These are phyloP conservation scores for Mesochorus sp. DNA, from an alignment of 2,888 invertebrate species.

Conservation along the genomic window DNA sequence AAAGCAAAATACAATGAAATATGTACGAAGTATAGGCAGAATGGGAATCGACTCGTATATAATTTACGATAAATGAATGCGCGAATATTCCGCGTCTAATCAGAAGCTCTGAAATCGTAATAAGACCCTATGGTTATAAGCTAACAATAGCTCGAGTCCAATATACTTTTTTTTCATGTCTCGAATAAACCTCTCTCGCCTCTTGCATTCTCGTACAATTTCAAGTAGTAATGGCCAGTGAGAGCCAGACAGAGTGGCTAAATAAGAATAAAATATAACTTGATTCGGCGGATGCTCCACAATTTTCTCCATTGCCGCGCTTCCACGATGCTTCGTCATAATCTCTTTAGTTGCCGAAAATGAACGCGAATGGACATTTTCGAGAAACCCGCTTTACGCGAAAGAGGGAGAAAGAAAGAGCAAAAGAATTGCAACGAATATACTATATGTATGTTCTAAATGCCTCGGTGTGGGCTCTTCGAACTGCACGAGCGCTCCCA, in stretches of 20 bases:
- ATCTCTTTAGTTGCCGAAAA: background rate
- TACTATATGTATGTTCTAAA: too few species aligned
- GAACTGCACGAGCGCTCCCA: conserved; percentile 44
- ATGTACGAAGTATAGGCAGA: background rate
- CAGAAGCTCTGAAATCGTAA: conserved; percentile 30
- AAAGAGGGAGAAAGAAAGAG: conserved; percentile 14
- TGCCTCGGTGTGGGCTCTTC: conserved; percentile 49
- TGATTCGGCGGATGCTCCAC: background rate
- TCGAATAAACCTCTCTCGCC: too few species aligned
- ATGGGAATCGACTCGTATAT: background rate
- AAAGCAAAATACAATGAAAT: conserved; percentile 1
- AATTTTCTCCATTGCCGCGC: conserved; percentile 3
- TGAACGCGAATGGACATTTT: background rate
- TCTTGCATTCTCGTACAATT: background rate
- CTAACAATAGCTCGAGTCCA: conserved; percentile 33
- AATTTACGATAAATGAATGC: conserved; percentile 9
- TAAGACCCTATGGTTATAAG: conserved; percentile 9
- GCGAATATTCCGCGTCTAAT: conserved; percentile 33
- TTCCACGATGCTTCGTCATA: background rate
- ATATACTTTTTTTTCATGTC: too few species aligned
- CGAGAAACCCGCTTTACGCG: background rate
- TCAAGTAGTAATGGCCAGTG: conserved; percentile 4
- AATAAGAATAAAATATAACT: too few species aligned
- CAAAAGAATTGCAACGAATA: conserved; percentile 44
- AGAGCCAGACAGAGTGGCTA: background rate